Evolutionary conservation across 1,140 invertebrate genomes (phyloP).

Genomic region (Carposina sasakii): DNA sequence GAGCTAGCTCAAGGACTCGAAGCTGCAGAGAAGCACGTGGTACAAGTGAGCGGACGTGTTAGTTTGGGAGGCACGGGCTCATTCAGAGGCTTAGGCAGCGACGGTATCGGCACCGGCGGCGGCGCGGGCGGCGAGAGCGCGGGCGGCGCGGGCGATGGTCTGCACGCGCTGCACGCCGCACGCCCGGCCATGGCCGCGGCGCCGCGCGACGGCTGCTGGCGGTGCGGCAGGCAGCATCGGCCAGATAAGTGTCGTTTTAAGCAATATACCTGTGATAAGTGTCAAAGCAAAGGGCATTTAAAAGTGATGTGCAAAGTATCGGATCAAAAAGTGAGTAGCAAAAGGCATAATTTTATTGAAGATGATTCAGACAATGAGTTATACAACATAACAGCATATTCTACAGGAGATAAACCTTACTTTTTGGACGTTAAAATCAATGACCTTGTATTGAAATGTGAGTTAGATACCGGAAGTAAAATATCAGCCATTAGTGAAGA

Average conservation of each 20-base stretch:
- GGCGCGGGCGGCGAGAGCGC: too few species aligned
- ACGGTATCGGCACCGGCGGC: too few species aligned
- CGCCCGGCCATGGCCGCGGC: too few species aligned
- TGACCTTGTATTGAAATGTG: too few species aligned
- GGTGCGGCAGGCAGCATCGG: slow-evolving; percentile 5
- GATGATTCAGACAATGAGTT: background rate
- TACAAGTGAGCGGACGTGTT: background rate
- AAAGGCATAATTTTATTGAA: background rate
- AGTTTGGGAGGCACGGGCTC: background rate
- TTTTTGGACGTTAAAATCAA: too few species aligned
- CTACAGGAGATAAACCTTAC: too few species aligned
- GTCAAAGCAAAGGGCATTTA: background rate
- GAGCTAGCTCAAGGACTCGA: background rate
- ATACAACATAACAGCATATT: background rate
- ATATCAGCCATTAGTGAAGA: slow-evolving; percentile 4
- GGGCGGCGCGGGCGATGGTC: too few species aligned
- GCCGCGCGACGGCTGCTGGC: background rate
- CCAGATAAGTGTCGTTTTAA: slow-evolving; percentile 7
- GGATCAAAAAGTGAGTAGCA: background rate
- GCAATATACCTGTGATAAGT: slow-evolving; percentile 1
- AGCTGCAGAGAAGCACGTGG: background rate
- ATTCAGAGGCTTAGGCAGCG: background rate
- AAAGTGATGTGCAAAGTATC: slow-evolving; percentile 5
- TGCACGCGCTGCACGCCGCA: too few species aligned
- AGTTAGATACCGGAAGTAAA: too few species aligned